Conservation (phyloP, 2,797 vertebrate species). For the Microhierax caerulescens region DNA sequence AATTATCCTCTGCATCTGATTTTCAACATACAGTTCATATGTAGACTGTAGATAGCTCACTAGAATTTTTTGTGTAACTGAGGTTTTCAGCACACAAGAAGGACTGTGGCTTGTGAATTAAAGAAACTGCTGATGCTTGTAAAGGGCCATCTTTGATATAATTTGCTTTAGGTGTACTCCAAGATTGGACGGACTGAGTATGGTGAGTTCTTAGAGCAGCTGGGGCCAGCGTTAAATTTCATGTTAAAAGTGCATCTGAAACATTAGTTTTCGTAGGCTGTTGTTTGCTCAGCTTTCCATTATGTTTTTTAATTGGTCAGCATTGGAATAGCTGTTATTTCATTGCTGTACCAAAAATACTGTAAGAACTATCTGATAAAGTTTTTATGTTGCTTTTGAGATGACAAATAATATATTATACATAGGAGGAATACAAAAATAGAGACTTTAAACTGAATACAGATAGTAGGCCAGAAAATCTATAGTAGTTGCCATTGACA, state of each 20-base stretch:
- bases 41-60: not conserved
- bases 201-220: not conserved
- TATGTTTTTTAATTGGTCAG: not conserved
- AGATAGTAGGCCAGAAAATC: not conserved
- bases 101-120: not conserved
- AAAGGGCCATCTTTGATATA: not conserved
- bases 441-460: not conserved
- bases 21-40: not conserved
- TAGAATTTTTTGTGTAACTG: not conserved
- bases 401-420: not conserved
- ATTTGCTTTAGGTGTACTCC: not conserved
- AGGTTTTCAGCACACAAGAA: not conserved
- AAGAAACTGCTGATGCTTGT: not conserved
- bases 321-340: not conserved
- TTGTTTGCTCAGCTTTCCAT: not conserved
- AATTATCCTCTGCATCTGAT: not conserved
- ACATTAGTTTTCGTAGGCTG: not conserved
- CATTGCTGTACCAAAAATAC: not conserved
- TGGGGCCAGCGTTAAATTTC: not conserved
- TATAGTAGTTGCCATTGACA: not conserved
- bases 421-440: not conserved
- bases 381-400: not conserved
- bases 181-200: not conserved
- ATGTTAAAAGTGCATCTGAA: not conserved
- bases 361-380: accelerated